Conservation (phyloP, 2,797 vertebrate species). For the Galaxias olidus region DNA sequence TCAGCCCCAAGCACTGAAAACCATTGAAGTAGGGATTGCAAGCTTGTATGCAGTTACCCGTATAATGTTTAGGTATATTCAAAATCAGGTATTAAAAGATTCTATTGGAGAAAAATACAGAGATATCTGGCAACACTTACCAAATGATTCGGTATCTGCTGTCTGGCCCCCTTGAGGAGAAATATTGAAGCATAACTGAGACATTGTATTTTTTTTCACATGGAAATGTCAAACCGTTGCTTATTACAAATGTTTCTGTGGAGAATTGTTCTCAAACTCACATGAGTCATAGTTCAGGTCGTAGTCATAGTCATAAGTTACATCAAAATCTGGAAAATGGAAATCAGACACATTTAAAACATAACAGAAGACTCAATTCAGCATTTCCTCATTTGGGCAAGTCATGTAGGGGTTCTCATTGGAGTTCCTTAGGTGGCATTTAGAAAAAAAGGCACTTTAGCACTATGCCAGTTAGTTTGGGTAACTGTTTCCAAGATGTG, state of each 20-base stretch:
- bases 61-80: neutral
- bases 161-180: conserved; percentile 60
- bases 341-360: neutral
- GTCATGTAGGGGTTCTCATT: too few relatives aligned
- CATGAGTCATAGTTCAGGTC: conserved; percentile 68
- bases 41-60: neutral
- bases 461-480: too few relatives aligned
- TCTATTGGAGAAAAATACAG: neutral
- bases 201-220: neutral
- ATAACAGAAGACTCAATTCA: neutral
- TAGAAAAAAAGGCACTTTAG: too few relatives aligned
- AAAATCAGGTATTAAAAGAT: too few relatives aligned
- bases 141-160: conserved; percentile 49
- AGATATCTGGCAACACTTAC: conserved; percentile 34
- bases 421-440: too few relatives aligned
- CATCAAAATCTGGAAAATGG: conserved; percentile 70
- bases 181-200: neutral
- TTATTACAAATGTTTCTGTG: too few relatives aligned
- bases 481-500: too few relatives aligned
- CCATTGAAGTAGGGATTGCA: conserved; percentile 23
- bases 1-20: conserved; percentile 48
- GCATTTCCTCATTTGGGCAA: too few relatives aligned
- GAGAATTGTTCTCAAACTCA: conserved; percentile 51
- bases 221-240: too few relatives aligned
- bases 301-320: conserved; percentile 73